phyloP scores from a whole-genome alignment of 1,140 invertebrate species.

The Solen grandis region DNA sequence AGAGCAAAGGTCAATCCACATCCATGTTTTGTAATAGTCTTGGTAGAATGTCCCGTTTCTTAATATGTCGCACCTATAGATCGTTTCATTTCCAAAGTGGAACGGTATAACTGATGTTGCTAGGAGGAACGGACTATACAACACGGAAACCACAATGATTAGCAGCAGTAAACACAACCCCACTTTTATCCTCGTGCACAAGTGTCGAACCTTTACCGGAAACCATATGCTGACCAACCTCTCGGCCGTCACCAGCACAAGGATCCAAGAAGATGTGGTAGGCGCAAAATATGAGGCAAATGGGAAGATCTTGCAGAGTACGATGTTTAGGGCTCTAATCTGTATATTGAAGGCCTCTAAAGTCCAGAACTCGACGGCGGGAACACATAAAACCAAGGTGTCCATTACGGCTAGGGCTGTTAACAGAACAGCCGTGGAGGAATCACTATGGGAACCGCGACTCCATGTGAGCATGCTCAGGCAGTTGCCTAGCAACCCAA shows the following conservation, averaged over 20 bases:
- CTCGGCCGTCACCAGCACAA: conserved; percentile 41
- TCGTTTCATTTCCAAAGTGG: neutral
- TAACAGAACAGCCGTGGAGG: conserved; percentile 32
- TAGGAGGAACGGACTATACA: conserved; percentile 25
- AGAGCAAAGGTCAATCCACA: conserved; percentile 32
- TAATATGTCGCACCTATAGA: neutral
- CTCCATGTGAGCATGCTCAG: conserved; percentile 47
- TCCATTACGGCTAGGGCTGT: conserved; percentile 25
- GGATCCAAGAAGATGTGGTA: conserved; percentile 31
- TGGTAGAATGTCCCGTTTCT: neutral
- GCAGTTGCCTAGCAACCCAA: conserved; percentile 34
- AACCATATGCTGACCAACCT: conserved; percentile 49
- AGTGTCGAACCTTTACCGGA: conserved; percentile 26
- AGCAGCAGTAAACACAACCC: neutral
- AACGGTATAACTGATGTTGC: neutral
- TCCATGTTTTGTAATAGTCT: conserved; percentile 16
- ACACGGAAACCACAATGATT: conserved; percentile 3
- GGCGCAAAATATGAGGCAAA: conserved; percentile 36
- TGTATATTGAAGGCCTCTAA: neutral
- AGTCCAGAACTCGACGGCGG: conserved; percentile 28
- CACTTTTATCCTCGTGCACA: conserved; percentile 33
- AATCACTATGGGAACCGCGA: conserved; percentile 30
- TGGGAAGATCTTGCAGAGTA: conserved; percentile 19
- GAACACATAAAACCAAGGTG: conserved; percentile 24
- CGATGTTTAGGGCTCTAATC: conserved; percentile 1